Conservation (phyloP, 2,888 invertebrate species). For the Drosophila antonietae region DNA sequence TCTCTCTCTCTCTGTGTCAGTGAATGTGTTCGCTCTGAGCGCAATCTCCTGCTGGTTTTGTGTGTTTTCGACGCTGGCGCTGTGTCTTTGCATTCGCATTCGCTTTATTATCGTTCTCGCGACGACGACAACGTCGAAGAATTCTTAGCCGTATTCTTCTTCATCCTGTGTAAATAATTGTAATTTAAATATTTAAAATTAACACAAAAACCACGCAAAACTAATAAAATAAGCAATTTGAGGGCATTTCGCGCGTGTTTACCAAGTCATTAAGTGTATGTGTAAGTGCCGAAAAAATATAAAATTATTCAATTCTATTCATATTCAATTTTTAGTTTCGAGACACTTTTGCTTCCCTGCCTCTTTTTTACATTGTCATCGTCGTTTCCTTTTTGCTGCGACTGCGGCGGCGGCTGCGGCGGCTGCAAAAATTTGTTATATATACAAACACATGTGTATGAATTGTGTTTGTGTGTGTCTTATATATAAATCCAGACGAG, state of each 20-base stretch:
- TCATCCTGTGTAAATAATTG: conserved; percentile 83
- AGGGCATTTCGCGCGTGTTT: conserved; percentile 62
- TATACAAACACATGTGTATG: conserved; percentile 34
- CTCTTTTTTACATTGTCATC: conserved; percentile 73
- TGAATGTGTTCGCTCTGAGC: conserved; percentile 38
- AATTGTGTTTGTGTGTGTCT: conserved; percentile 16
- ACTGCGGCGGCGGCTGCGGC: conserved; percentile 57
- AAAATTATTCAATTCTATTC: conserved; percentile 42
- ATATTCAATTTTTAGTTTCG: conserved; percentile 53
- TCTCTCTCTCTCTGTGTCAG: conserved; percentile 6
- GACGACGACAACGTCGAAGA: conserved; percentile 81
- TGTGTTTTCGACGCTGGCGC: conserved; percentile 65
- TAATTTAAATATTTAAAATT: conserved; percentile 79
- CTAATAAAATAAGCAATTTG: conserved; percentile 54
- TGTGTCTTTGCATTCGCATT: conserved; percentile 71
- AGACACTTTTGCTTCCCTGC: conserved; percentile 48
- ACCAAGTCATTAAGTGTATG: conserved; percentile 76
- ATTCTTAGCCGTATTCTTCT: conserved; percentile 80
- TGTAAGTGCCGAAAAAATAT: conserved; percentile 61
- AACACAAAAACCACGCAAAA: conserved; percentile 67
- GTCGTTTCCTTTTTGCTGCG: conserved; percentile 67
- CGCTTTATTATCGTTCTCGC: conserved; percentile 76
- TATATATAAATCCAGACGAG: conserved; percentile 67
- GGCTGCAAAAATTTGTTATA: conserved; percentile 60
- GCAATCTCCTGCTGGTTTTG: conserved; percentile 69